Evolutionary conservation across 2,113 vertebrate genomes (phyloP).

Genomic region (Suncus etruscus): DNA sequence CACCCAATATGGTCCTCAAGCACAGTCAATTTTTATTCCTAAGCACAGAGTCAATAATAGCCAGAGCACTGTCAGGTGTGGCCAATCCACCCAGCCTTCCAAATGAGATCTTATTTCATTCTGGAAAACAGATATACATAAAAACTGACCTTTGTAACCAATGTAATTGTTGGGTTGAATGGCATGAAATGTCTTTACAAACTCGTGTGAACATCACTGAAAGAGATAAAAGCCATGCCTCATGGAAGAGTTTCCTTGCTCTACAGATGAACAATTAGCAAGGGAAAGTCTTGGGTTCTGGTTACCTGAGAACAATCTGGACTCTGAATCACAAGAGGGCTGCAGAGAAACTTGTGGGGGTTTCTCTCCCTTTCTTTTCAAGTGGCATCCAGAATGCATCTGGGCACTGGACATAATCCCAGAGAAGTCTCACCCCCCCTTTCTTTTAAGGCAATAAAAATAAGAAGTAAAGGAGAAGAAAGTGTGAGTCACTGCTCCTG

Average conservation of each 20-base stretch:
- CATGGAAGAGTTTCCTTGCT: slow-evolving; percentile 70
- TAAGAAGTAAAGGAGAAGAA: too few species aligned
- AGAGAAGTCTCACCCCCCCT: neutral
- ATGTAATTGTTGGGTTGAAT: too few species aligned
- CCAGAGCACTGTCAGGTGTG: too few species aligned
- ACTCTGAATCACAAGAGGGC: slow-evolving; percentile 51
- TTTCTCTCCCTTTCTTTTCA: neutral
- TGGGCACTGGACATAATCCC: neutral
- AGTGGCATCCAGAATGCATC: neutral
- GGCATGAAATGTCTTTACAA: too few species aligned
- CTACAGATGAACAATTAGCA: slow-evolving; percentile 68
- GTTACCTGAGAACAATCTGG: slow-evolving; percentile 64
- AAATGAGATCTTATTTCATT: too few species aligned
- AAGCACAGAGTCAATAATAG: too few species aligned
- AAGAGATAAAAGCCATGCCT: slow-evolving; percentile 80
- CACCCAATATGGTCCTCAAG: too few species aligned
- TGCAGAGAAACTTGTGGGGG: slow-evolving; percentile 13
- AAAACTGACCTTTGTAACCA: too few species aligned
- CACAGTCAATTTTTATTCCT: too few species aligned
- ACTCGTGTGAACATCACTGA: slow-evolving; percentile 65
- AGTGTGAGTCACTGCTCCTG: neutral
- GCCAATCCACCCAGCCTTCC: too few species aligned
- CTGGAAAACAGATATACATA: too few species aligned
- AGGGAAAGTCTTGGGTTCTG: slow-evolving; percentile 46
- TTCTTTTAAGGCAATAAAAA: neutral